phyloP scores from a whole-genome alignment of 2,888 invertebrate genomes.

The Caenorhabditis becei region DNA sequence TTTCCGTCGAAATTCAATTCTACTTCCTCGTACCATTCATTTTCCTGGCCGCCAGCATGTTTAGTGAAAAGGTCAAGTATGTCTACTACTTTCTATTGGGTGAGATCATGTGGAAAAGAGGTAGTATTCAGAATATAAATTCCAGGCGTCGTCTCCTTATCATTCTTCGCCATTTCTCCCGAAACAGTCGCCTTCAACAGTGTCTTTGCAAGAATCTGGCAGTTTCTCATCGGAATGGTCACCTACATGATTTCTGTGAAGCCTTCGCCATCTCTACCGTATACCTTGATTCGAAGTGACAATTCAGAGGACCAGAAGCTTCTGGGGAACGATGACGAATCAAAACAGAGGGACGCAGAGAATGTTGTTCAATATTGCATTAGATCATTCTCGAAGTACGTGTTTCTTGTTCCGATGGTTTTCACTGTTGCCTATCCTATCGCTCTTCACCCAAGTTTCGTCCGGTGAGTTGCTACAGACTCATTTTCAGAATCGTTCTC shows the following conservation, averaged over 20 bases:
- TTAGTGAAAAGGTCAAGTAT: slow-evolving; percentile 12
- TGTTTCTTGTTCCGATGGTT: slow-evolving; percentile 36
- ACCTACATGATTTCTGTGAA: slow-evolving; percentile 27
- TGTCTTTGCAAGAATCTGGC: slow-evolving; percentile 62
- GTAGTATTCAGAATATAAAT: too few species aligned
- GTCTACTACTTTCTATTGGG: slow-evolving; percentile 22
- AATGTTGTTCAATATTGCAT: too few species aligned
- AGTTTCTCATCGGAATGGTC: slow-evolving; percentile 61
- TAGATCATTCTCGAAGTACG: slow-evolving; percentile 27
- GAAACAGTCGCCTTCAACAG: too few species aligned
- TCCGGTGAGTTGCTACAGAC: not conserved
- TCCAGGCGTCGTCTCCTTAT: not conserved
- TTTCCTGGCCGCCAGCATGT: slow-evolving; percentile 30
- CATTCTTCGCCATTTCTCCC: slow-evolving; percentile 2
- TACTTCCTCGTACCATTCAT: slow-evolving; percentile 64
- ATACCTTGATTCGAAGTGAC: slow-evolving; percentile 21
- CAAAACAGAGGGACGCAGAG: not conserved
- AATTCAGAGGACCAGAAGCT: slow-evolving; percentile 17
- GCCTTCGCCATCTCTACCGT: slow-evolving; percentile 6
- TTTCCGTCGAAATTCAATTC: slow-evolving; percentile 69
- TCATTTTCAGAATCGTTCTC: too few species aligned
- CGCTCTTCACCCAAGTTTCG: slow-evolving; percentile 29
- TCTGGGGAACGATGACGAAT: slow-evolving; percentile 3
- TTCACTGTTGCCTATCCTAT: slow-evolving; percentile 34
- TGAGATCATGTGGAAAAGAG: too few species aligned